Evolutionary conservation across 2,888 invertebrate genomes (phyloP), one percentile per base, ranked within the genome.

Genomic region (Phania funesta): DNA sequence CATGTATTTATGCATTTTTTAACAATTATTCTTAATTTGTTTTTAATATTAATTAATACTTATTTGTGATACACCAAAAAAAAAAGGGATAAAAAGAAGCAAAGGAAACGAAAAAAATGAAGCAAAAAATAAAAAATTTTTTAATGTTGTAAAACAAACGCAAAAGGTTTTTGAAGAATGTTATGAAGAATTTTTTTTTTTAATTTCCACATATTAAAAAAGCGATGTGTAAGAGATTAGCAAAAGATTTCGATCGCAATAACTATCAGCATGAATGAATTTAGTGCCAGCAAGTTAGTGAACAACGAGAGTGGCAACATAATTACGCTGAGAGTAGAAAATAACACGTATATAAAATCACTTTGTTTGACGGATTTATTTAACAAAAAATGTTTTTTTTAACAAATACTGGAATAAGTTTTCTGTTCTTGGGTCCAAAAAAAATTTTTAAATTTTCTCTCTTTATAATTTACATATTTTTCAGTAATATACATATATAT

Each of bases 41-140:
- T 18, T 54, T 58, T 56, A 35, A 46, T 20, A 52, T 73, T 65
- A 13, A 48, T 48, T 29, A 41, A 44, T 54, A 54, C 64, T 64
- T 35, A 20, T 70, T 78, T 71, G 71, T 78, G 71, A 78, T 71
- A 71, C 71, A 44, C 44, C 46, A 18, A 24, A 29, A 38, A 52
- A 71, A 46, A 46, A 58, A 56, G 48, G 48, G 41, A 26, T 41
- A 56, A 26, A 58, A 60, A 20, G 8, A 24, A 50, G 35, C 38
- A 35, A 35, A 65, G n/a, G 24, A 22, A 68, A 44, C 13, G 26
- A 71, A 58, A 11, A 24, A 73, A 44, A 64, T 3, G 20, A 13
- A 44, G 44, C 16, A 35, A 24, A 44, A 70, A 58, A 44, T 56
- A 56, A 38, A 50, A 26, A 32, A 22, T 44, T 60, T 44, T 60